A percentile compares a stretch with the other conserved stretches of the same genome.
Conservation (phyloP, 2,797 vertebrate species). For the Rousettus madagascariensis region DNA sequence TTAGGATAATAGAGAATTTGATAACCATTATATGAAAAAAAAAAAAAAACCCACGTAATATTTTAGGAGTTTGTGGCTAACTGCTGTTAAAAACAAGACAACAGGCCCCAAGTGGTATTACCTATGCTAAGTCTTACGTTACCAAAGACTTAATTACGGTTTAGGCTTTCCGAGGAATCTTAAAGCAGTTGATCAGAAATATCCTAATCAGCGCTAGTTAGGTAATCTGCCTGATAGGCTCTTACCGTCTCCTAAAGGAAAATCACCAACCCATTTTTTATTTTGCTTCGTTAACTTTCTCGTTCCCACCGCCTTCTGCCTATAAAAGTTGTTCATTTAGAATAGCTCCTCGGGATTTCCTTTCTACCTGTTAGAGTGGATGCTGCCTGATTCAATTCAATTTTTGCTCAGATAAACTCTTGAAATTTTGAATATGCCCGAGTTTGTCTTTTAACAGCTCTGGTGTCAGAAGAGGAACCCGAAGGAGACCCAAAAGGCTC, state of each 20-base stretch:
- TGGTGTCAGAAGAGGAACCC: background rate
- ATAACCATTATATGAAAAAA: background rate
- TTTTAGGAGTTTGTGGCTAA: background rate
- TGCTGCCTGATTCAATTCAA: background rate
- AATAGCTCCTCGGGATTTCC: background rate
- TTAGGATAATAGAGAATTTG: background rate
- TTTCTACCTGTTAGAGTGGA: background rate
- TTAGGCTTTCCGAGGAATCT: background rate
- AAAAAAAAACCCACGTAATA: background rate
- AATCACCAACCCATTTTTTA: background rate
- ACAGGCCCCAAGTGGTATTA: background rate
- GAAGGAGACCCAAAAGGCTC: background rate
- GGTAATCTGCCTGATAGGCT: background rate
- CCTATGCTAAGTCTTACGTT: background rate
- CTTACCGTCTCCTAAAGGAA: background rate
- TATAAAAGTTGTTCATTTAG: background rate
- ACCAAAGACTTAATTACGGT: background rate
- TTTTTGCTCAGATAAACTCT: background rate
- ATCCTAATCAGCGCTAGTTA: background rate
- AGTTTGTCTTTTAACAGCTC: background rate
- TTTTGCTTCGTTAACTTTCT: background rate
- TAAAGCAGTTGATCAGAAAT: background rate
- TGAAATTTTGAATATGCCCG: background rate
- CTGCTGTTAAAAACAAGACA: background rate
- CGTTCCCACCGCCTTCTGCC: background rate